Evolutionary conservation across 2,888 invertebrate species (phyloP), one percentile per base, ranked within the genome.

Genomic region (Eupithecia pulchellata): DNA sequence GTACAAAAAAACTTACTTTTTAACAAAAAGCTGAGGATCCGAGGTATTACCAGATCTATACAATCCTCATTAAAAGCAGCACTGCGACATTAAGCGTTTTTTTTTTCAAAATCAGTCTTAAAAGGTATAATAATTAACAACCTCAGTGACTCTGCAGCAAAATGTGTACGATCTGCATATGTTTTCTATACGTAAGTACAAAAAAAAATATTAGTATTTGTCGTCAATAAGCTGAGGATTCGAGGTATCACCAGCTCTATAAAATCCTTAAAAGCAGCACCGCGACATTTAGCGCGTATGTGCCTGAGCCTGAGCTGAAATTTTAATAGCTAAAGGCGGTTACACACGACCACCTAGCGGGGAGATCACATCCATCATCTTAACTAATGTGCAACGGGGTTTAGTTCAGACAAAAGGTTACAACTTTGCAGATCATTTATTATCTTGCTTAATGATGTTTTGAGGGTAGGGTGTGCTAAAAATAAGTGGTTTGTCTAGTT

Each of bases 1-100:
- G 36, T 14, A 36, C 4, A 39, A 4, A 17, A 14, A 17, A 39
- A 39, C 17, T 17, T 4, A n/a, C 17, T n/a, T 39, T 39, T 39
- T 6, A 39, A 14, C 25, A 13, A 58, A n/a, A 30, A 32, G 17
- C 9, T 58, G 17, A 25, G 20, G 20, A 13, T 47, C n/a, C 4
- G n/a, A n/a, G 67, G 74, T 71, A 25, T 34, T 34, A 68, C 55
- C 73, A 75, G 13, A 77, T 76, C 75, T 71, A n/a, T 64, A 66
- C 9, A n/a, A 77, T 61, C 74, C 69, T n/a, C n/a, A n/a, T 72
- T 71, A 72, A 77, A 74, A 81, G 77, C 78, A 81, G 82, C 82
- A 78, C 82, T 84, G 83, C 84, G 86, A 86, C 86, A 84, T 86
- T 87, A 83, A 89, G 86, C 88, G 85, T n/a, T n/a, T n/a, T n/a